phyloP scores from a whole-genome alignment of 2,113 vertebrate genomes.

The Microtus richardsoni region DNA sequence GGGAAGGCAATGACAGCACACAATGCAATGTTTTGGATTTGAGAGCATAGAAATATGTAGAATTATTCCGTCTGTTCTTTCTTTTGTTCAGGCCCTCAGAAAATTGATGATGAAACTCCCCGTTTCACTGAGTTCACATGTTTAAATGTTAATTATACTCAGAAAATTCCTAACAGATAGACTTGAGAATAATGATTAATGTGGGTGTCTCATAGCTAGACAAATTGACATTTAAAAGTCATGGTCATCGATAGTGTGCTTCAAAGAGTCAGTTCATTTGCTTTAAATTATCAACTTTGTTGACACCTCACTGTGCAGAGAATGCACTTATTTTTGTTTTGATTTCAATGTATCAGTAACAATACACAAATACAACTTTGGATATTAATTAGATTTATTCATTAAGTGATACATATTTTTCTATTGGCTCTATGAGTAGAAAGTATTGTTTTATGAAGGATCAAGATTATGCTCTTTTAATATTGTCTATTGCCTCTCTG shows the following conservation, averaged over 20 bases:
- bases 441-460: neutral
- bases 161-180: neutral
- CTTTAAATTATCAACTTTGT: neutral
- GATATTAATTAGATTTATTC: neutral
- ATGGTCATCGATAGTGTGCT: neutral
- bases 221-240: neutral
- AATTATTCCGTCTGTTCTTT: neutral
- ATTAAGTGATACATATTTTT: neutral
- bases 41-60: too few species aligned
- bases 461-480: neutral
- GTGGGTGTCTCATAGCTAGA: neutral
- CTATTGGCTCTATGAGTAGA: neutral
- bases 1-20: accelerated
- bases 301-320: neutral
- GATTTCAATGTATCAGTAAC: neutral
- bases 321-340: neutral
- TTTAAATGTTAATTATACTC: neutral
- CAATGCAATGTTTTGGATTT: too few species aligned
- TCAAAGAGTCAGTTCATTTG: neutral
- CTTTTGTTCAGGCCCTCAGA: neutral
- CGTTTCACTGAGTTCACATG: neutral
- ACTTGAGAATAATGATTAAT: neutral
- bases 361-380: neutral
- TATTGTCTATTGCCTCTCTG: neutral
- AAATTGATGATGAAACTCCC: neutral